A percentile compares a stretch with the other conserved stretches of the same genome.
Conservation (phyloP, 2,888 invertebrate genomes). For the Polietes domitor region DNA sequence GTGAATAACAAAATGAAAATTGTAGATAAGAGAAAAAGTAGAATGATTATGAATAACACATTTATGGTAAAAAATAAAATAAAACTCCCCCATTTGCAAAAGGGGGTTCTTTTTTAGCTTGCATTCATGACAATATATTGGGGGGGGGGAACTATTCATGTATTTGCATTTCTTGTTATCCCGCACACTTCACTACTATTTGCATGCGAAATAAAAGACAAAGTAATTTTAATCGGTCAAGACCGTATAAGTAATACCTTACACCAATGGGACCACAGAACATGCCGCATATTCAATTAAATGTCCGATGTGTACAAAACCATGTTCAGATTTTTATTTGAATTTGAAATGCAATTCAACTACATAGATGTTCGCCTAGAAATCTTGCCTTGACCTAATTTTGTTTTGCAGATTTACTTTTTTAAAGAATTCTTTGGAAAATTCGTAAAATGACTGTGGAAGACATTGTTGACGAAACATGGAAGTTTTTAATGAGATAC, state of each 20-base stretch:
- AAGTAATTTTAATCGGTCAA: neutral
- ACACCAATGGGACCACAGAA: neutral
- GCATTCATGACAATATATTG: neutral
- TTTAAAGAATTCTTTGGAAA: too few species aligned
- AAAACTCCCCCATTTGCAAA: slow-evolving; percentile 32
- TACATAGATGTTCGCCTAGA: too few species aligned
- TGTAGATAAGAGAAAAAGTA: neutral
- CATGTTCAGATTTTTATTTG: neutral
- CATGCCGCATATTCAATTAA: too few species aligned
- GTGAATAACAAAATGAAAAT: neutral
- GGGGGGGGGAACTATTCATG: too few species aligned
- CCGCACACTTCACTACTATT: too few species aligned
- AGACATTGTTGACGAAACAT: too few species aligned
- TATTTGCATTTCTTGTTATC: too few species aligned
- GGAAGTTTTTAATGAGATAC: too few species aligned
- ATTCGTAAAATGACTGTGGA: too few species aligned
- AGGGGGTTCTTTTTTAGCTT: neutral
- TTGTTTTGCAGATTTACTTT: too few species aligned
- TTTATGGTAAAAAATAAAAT: neutral
- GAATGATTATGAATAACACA: neutral
- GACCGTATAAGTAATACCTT: neutral
- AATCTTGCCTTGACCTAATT: too few species aligned
- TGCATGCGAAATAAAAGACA: too few species aligned
- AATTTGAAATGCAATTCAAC: neutral
- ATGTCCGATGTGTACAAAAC: neutral